Evolutionary conservation across 2,888 invertebrate genomes (phyloP).

Genomic region (Pheosia tremula): DNA sequence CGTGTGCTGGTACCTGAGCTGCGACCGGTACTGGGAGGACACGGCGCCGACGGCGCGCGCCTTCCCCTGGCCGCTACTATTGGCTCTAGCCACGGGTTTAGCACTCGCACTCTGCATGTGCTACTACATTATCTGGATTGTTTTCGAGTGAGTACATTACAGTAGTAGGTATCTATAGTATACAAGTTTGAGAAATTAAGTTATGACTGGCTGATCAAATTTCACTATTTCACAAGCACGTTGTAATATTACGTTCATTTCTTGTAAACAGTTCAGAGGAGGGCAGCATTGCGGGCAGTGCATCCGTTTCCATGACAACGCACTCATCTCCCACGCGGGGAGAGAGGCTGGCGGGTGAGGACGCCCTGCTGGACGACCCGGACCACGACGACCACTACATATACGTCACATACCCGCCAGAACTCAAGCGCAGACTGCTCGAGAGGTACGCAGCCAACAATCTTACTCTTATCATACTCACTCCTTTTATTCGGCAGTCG

Average conservation of each 20-base stretch:
- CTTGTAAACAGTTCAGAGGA: constrained; percentile 85
- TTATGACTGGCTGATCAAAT: neutral
- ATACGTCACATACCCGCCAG: constrained; percentile 94
- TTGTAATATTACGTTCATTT: too few relatives aligned
- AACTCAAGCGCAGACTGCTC: constrained; percentile 91
- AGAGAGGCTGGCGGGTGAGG: constrained; percentile 73
- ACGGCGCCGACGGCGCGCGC: constrained; percentile 89
- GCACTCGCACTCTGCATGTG: constrained; percentile 94
- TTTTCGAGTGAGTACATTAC: constrained; percentile 91
- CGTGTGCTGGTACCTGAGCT: constrained; percentile 96
- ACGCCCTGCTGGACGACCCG: constrained; percentile 68
- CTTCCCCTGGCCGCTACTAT: constrained; percentile 91
- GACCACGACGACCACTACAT: constrained; percentile 92
- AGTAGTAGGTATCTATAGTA: too few relatives aligned
- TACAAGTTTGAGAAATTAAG: neutral
- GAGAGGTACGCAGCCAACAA: constrained; percentile 87
- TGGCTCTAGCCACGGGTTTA: constrained; percentile 91
- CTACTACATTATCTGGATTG: constrained; percentile 96
- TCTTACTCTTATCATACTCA: constrained; percentile 69
- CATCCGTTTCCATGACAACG: constrained; percentile 87
- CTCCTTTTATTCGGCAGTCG: constrained; percentile 69
- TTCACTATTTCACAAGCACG: too few relatives aligned
- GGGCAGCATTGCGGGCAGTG: constrained; percentile 86
- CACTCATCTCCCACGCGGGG: constrained; percentile 87
- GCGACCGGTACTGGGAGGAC: constrained; percentile 97